phyloP scores from a whole-genome alignment of 2,888 invertebrate genomes.

The Bembecia ichneumoniformis region DNA sequence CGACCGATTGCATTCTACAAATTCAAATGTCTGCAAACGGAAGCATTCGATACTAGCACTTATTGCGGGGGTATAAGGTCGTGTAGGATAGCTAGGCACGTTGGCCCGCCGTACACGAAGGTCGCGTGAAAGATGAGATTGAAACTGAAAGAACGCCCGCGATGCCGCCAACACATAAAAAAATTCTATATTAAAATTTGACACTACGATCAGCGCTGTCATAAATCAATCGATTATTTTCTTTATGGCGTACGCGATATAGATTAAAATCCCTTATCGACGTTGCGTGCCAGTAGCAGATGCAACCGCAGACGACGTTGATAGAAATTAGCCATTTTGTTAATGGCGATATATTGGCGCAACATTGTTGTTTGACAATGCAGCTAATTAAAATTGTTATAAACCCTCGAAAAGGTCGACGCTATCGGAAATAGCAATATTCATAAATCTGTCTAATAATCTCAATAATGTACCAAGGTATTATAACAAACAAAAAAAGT shows the following conservation, averaged over 20 bases:
- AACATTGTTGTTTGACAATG: conserved; percentile 36
- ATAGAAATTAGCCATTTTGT: conserved; percentile 35
- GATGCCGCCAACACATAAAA: conserved; percentile 37
- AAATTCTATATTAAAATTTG: conserved; percentile 61
- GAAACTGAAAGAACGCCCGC: conserved; percentile 36
- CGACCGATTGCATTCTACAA: too few species aligned
- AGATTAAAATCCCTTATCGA: not conserved
- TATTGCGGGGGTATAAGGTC: too few species aligned
- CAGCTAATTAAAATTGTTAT: conserved; percentile 50
- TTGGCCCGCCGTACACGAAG: conserved; percentile 22
- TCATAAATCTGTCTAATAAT: conserved; percentile 14
- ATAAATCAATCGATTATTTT: not conserved
- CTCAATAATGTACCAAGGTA: not conserved
- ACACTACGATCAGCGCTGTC: conserved; percentile 39
- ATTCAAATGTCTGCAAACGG: too few species aligned
- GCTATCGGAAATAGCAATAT: conserved; percentile 30
- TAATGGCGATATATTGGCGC: conserved; percentile 33
- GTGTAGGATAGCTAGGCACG: too few species aligned
- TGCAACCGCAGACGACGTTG: conserved; percentile 26
- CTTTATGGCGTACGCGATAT: conserved; percentile 9
- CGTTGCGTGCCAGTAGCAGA: conserved; percentile 27
- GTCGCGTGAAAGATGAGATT: conserved; percentile 48
- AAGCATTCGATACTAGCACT: too few species aligned
- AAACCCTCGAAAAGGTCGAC: conserved; percentile 21
- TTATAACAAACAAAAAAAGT: too few species aligned